These are phyloP conservation scores for Gadus chalcogrammus DNA, from an alignment of 2,113 vertebrate genomes.

Conservation along the genomic window DNA sequence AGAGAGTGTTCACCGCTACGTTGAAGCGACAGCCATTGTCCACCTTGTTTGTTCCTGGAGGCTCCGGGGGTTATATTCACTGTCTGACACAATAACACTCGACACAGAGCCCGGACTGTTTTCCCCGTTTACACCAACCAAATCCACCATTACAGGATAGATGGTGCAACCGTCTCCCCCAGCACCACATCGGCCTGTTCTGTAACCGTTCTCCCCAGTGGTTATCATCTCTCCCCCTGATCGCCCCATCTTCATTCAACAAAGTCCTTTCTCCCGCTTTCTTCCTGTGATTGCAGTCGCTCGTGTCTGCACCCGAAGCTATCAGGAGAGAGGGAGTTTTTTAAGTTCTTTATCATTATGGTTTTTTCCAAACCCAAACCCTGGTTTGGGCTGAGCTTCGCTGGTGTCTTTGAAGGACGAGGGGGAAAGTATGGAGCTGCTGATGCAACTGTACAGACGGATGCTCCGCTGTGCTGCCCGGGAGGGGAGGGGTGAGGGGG, in stretches of 20 bases:
- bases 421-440: conserved; percentile 17
- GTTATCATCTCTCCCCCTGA: neutral
- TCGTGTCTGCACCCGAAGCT: neutral
- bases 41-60: too few species aligned
- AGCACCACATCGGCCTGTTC: neutral
- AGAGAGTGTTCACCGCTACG: too few species aligned
- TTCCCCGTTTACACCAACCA: conserved; percentile 7
- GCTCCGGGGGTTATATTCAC: too few species aligned
- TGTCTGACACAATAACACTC: neutral
- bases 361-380: neutral
- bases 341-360: neutral
- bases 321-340: too few species aligned
- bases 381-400: conserved; percentile 13
- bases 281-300: neutral
- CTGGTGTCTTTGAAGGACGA: conserved; percentile 7
- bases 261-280: conserved; percentile 8
- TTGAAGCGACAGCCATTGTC: too few species aligned
- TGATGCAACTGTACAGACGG: conserved; percentile 31
- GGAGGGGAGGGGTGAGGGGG: neutral
- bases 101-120: conserved; percentile 16
- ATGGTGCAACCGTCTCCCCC: conserved; percentile 17
- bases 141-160: conserved; percentile 1
- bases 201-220: conserved; percentile 37
- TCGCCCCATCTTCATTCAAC: conserved; percentile 6
- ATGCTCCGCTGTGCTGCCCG: conserved; percentile 16